A percentile compares a stretch with the other conserved stretches of the same genome.
phyloP scores from a whole-genome alignment of 2,797 vertebrate species.

The Sebastes alutus region DNA sequence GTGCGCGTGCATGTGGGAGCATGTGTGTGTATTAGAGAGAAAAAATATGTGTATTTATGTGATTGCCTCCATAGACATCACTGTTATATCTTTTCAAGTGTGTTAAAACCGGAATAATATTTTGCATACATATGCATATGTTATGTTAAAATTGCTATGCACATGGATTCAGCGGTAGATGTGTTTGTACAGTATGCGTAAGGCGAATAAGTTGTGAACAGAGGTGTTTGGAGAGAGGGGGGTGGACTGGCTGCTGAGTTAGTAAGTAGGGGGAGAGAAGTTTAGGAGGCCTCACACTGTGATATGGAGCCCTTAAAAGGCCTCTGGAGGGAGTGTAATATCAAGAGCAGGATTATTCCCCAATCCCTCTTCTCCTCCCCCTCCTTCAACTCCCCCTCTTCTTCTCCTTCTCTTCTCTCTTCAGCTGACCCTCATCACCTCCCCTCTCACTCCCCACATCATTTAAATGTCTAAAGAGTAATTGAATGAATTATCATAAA shows the following conservation, averaged over 20 bases:
- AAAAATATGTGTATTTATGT: slow-evolving; percentile 1
- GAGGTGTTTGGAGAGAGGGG: slow-evolving; percentile 55
- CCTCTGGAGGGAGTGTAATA: slow-evolving; percentile 90
- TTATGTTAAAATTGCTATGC: slow-evolving; percentile 21
- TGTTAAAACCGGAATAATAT: slow-evolving; percentile 1
- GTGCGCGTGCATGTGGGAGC: slow-evolving; percentile 9
- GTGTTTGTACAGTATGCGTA: slow-evolving; percentile 46
- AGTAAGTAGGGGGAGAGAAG: slow-evolving; percentile 81
- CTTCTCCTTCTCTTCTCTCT: slow-evolving; percentile 66
- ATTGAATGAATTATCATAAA: slow-evolving; percentile 96
- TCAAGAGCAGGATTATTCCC: slow-evolving; percentile 90
- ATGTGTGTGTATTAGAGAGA: background rate
- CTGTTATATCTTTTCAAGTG: background rate
- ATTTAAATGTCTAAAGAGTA: slow-evolving; percentile 94
- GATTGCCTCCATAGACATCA: background rate
- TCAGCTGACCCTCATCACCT: slow-evolving; percentile 69
- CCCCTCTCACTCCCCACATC: slow-evolving; percentile 78
- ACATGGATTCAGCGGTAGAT: background rate
- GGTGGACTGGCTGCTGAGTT: slow-evolving; percentile 69
- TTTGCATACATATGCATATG: background rate
- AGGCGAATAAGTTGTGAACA: slow-evolving; percentile 42
- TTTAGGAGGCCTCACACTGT: slow-evolving; percentile 83
- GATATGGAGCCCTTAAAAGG: slow-evolving; percentile 87
- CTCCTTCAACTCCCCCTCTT: slow-evolving; percentile 50
- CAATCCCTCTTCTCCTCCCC: slow-evolving; percentile 76